Conservation (phyloP, 2,797 vertebrate species). For the Sitta carolinensis region DNA sequence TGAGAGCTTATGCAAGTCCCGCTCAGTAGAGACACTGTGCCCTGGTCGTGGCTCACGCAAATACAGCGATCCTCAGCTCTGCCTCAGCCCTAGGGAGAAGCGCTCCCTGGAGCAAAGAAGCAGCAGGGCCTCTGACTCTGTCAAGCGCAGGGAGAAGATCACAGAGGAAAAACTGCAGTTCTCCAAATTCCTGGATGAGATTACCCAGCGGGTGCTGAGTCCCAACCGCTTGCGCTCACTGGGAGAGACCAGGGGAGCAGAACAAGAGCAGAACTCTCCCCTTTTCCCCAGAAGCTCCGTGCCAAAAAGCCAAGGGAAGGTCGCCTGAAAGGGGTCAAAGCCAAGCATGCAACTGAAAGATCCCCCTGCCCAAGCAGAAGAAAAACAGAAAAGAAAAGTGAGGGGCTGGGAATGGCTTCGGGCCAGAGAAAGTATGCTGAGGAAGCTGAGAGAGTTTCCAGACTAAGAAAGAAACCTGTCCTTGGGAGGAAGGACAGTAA, state of each 20-base stretch:
- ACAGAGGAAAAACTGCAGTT: slow-evolving; percentile 83
- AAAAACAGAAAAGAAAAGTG: slow-evolving; percentile 72
- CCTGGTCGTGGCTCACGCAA: neutral
- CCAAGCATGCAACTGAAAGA: slow-evolving; percentile 17
- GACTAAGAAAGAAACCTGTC: slow-evolving; percentile 45
- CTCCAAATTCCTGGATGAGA: slow-evolving; percentile 88
- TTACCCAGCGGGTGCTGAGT: slow-evolving; percentile 81
- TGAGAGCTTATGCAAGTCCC: slow-evolving; percentile 77
- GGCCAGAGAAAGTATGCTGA: slow-evolving; percentile 46
- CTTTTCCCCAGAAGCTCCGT: neutral
- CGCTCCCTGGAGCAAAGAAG: slow-evolving; percentile 22
- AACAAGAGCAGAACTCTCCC: slow-evolving; percentile 31
- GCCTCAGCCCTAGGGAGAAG: slow-evolving; percentile 4
- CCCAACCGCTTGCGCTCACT: slow-evolving; percentile 61
- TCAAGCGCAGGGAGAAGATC: slow-evolving; percentile 57
- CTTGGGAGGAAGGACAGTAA: slow-evolving; percentile 58
- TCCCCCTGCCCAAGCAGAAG: slow-evolving; percentile 35
- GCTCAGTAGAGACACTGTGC: slow-evolving; percentile 75
- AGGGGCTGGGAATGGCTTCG: neutral
- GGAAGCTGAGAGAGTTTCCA: slow-evolving; percentile 45
- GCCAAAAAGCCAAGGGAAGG: slow-evolving; percentile 25
- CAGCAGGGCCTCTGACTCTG: slow-evolving; percentile 54
- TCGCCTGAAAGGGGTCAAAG: slow-evolving; percentile 17
- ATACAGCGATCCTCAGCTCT: slow-evolving; percentile 44
- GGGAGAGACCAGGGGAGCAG: slow-evolving; percentile 22